phyloP scores from a whole-genome alignment of 2,888 invertebrate genomes.

The Meandrusa payeni region DNA sequence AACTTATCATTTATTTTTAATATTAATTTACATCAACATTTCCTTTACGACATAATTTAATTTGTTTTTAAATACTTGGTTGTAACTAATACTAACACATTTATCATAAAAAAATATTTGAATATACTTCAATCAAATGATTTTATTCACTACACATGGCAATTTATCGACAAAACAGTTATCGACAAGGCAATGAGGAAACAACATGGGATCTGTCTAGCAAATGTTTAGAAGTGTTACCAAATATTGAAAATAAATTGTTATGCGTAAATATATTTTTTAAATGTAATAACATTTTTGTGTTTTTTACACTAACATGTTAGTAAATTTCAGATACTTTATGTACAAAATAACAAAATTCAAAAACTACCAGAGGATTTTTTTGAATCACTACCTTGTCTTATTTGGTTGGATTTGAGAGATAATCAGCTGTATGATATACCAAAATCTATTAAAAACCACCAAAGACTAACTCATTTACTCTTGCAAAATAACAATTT shows the following conservation, averaged over 20 bases:
- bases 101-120: no score
- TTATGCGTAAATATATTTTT: conserved; percentile 48
- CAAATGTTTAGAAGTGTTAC: conserved; percentile 43
- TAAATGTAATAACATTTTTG: neutral
- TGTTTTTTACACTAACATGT: neutral
- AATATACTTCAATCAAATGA: no score
- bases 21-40: no score
- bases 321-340: conserved; percentile 51
- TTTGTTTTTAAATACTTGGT: no score
- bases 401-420: conserved; percentile 84
- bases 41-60: no score
- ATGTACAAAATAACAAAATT: conserved; percentile 78
- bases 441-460: conserved; percentile 80
- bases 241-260: conserved; percentile 43
- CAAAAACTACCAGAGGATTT: conserved; percentile 77
- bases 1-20: no score
- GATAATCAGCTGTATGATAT: conserved; percentile 79
- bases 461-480: conserved; percentile 81
- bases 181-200: conserved; percentile 43
- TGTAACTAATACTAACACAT: no score
- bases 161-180: conserved; percentile 48
- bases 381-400: conserved; percentile 74
- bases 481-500: conserved; percentile 83
- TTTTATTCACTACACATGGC: no score
- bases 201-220: conserved; percentile 51